Conservation (phyloP, 2,797 vertebrate species). For the Erethizon dorsatum region DNA sequence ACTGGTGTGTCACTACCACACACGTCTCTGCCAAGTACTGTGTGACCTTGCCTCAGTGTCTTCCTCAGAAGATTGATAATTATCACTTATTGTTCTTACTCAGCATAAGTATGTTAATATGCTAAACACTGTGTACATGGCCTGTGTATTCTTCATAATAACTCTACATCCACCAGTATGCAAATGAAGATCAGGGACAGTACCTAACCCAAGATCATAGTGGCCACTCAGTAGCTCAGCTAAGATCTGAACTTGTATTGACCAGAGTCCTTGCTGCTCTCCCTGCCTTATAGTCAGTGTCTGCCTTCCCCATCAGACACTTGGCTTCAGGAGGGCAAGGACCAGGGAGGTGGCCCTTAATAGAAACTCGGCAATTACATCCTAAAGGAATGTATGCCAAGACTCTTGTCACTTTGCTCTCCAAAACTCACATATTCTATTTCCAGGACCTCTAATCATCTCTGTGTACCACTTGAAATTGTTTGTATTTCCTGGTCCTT, state of each 20-base stretch:
- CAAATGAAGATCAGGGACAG: neutral
- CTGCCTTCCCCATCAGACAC: neutral
- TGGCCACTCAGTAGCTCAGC: neutral
- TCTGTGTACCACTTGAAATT: neutral
- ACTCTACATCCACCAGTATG: neutral
- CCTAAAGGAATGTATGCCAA: neutral
- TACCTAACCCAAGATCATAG: neutral
- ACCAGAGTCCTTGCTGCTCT: neutral
- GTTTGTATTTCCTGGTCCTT: neutral
- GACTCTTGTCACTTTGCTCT: neutral
- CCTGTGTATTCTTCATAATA: neutral
- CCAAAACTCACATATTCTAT: neutral
- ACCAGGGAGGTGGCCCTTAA: neutral
- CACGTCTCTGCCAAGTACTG: fast-evolving
- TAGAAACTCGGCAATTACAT: neutral
- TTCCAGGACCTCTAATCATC: neutral
- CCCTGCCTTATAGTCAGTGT: neutral
- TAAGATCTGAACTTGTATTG: neutral
- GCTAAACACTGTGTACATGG: neutral
- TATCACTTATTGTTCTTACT: neutral
- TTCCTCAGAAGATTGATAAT: slow-evolving; percentile 11
- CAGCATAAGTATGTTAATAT: neutral
- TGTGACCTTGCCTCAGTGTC: neutral
- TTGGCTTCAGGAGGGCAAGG: neutral
- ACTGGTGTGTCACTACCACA: neutral